Conservation (phyloP, 2,797 vertebrate genomes). For the Sebastiscus albofasciatus region DNA sequence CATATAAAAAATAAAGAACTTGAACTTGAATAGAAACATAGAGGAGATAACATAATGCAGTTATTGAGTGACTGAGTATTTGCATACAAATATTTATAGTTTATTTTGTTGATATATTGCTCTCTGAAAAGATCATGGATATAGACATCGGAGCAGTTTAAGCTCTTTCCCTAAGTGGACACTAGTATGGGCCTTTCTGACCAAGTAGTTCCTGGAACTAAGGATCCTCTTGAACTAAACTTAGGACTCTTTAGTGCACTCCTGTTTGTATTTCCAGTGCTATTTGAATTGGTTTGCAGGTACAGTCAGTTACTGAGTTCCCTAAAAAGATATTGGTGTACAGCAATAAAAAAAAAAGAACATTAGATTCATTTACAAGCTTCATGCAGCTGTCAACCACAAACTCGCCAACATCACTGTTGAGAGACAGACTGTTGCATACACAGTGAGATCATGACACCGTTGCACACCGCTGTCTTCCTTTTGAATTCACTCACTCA, state of each 20-base stretch:
- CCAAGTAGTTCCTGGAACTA: not conserved
- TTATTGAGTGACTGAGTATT: not conserved
- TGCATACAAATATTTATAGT: not conserved
- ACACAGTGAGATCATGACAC: not conserved
- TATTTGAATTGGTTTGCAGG: not conserved
- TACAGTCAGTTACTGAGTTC: not conserved
- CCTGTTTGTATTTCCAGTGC: not conserved
- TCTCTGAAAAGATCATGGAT: not conserved
- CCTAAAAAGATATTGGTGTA: too few relatives aligned
- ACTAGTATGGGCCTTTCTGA: not conserved
- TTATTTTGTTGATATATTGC: not conserved
- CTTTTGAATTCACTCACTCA: not conserved
- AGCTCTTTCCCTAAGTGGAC: not conserved
- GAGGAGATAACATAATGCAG: not conserved
- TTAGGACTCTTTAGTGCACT: not conserved
- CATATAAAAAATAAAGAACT: not conserved
- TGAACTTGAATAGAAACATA: not conserved
- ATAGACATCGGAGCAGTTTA: not conserved
- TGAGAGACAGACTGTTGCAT: not conserved
- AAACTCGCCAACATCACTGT: not conserved
- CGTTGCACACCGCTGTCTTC: not conserved
- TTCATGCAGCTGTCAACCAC: not conserved
- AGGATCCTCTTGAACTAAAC: not conserved
- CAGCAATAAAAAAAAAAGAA: rapidly evolving
- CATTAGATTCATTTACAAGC: not conserved